phyloP scores from a whole-genome alignment of 1,140 invertebrate species.

The Hetaerina americana region DNA sequence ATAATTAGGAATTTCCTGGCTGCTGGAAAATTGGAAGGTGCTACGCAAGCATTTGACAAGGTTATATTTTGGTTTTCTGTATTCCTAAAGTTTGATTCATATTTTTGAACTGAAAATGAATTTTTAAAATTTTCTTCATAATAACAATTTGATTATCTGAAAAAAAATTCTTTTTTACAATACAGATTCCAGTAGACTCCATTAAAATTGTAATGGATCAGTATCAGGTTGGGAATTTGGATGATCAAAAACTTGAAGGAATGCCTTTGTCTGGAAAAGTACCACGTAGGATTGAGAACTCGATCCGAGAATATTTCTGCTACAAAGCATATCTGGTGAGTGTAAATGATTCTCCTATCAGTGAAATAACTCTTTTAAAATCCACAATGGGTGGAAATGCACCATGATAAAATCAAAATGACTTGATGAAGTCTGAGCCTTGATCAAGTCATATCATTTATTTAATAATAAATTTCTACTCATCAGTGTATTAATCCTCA shows the following conservation, averaged over 20 bases:
- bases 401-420: too few species aligned
- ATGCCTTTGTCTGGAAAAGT: slow-evolving; percentile 15
- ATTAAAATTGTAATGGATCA: neutral
- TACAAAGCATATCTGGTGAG: slow-evolving; percentile 33
- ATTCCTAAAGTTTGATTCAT: neutral
- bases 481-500: too few species aligned
- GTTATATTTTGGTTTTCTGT: slow-evolving; percentile 20
- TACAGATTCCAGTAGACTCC: neutral
- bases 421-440: too few species aligned
- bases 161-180: too few species aligned
- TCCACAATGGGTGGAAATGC: too few species aligned
- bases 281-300: slow-evolving; percentile 28
- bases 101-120: neutral
- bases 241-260: neutral
- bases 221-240: neutral
- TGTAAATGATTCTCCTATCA: too few species aligned
- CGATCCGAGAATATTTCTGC: slow-evolving; percentile 35
- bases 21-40: slow-evolving; percentile 49
- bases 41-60: slow-evolving; percentile 52
- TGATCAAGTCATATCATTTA: too few species aligned
- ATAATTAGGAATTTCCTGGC: slow-evolving; percentile 70
- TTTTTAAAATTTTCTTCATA: neutral
- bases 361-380: too few species aligned
- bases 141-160: neutral
- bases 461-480: too few species aligned